Evolutionary conservation across 2,888 invertebrate genomes (phyloP).

Genomic region (Panzeria rudis): DNA sequence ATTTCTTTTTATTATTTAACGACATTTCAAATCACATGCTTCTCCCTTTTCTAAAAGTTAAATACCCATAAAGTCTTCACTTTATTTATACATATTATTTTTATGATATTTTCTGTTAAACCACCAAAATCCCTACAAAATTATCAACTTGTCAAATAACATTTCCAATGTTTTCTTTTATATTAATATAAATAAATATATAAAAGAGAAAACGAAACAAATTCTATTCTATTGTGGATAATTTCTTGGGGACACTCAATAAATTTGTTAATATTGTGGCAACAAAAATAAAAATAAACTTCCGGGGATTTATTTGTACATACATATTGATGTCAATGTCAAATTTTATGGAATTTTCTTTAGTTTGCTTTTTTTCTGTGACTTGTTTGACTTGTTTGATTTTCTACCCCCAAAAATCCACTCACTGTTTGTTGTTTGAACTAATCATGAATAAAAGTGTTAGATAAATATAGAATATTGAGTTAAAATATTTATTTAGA

Average conservation of each 20-base stretch:
- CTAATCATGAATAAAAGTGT: conserved; percentile 21
- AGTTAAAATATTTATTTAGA: background rate
- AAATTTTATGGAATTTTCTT: conserved; percentile 16
- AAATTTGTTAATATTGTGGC: conserved; percentile 17
- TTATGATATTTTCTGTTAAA: conserved; percentile 12
- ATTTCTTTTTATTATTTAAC: background rate
- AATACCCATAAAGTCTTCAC: background rate
- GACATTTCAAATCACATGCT: background rate
- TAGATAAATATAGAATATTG: conserved; percentile 28
- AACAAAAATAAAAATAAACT: conserved; percentile 41
- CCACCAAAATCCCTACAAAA: conserved; percentile 32
- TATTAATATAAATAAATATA: conserved; percentile 4
- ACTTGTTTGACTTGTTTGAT: conserved; percentile 3
- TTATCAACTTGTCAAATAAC: conserved; percentile 37
- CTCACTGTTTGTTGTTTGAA: background rate
- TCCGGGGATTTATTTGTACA: conserved; percentile 58
- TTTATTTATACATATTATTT: background rate
- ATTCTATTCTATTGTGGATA: background rate
- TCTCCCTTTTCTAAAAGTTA: background rate
- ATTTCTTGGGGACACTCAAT: conserved; percentile 10
- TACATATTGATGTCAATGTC: conserved; percentile 56
- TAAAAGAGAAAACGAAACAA: background rate
- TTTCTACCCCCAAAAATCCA: conserved; percentile 5
- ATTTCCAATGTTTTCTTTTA: conserved; percentile 21
- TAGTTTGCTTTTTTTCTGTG: background rate